Percentiles rank a stretch among this genome's conserved stretches.
Evolutionary conservation across 2,888 invertebrate species (phyloP).

Genomic region (Callinectes sapidus): DNA sequence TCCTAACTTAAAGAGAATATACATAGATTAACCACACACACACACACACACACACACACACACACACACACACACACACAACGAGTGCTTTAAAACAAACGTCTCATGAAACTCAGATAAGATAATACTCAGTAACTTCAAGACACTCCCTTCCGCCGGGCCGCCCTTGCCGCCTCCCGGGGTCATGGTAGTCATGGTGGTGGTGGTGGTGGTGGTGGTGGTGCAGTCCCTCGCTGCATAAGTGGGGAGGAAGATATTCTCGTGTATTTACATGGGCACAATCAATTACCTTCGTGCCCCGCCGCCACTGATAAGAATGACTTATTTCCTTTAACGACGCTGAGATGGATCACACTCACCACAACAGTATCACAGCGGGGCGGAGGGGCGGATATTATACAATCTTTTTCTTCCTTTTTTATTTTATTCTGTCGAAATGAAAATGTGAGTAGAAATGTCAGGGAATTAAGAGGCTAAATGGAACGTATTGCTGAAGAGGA

Average conservation of each 20-base stretch:
- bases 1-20: neutral
- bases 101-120: neutral
- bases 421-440: neutral
- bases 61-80: slow-evolving; percentile 21
- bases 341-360: slow-evolving; percentile 14
- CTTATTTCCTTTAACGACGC: slow-evolving; percentile 8
- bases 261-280: neutral
- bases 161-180: neutral
- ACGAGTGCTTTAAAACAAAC: neutral
- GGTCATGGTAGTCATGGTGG: neutral
- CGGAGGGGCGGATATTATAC: neutral
- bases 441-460: neutral
- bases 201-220: neutral
- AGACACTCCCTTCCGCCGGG: neutral
- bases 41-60: slow-evolving; percentile 34
- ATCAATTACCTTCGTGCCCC: neutral
- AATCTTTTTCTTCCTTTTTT: neutral
- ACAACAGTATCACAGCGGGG: neutral
- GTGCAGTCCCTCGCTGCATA: neutral
- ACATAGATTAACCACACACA: slow-evolving; percentile 36
- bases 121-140: neutral
- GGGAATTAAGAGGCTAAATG: neutral
- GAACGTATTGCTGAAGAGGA: neutral
- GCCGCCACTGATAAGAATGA: neutral
- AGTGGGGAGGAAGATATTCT: slow-evolving; percentile 3